phyloP scores from a whole-genome alignment of 2,888 invertebrate species.

The Diloba caeruleocephala region DNA sequence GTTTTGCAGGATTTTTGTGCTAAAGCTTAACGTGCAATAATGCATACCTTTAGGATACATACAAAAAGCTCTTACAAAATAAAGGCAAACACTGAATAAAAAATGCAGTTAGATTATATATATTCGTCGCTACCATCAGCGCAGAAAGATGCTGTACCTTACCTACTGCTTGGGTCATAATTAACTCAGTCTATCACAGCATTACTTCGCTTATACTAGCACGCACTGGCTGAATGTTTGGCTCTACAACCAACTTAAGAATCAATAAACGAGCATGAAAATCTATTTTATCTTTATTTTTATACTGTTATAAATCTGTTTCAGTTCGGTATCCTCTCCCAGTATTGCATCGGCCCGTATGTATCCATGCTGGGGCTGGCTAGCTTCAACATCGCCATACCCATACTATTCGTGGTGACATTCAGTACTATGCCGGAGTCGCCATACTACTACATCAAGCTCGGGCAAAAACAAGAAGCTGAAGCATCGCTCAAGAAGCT shows the following conservation, averaged over 20 bases:
- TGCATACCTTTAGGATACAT: no score
- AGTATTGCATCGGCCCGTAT: conserved; percentile 89
- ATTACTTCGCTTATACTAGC: no score
- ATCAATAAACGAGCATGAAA: not conserved
- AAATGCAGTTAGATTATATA: no score
- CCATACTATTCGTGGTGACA: conserved; percentile 87
- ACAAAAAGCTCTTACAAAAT: no score
- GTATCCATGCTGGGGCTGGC: conserved; percentile 88
- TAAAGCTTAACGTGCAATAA: no score
- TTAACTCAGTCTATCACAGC: no score
- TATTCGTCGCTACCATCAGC: no score
- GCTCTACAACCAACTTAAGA: not conserved
- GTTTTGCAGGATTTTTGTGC: no score
- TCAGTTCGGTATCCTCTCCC: conserved; percentile 89
- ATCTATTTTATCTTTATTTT: not conserved
- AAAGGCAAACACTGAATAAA: no score
- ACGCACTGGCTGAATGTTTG: no score
- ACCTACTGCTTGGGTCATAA: no score
- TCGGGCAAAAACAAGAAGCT: conserved; percentile 85
- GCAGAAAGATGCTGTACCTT: no score
- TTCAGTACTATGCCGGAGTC: conserved; percentile 91
- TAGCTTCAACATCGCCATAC: conserved; percentile 87
- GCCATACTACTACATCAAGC: conserved; percentile 89
- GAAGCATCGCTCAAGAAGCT: conserved; percentile 88
- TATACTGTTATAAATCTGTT: conserved; percentile 52